Base-by-base conservation (phyloP, 2,888 invertebrate species). In the Orchesella flavescens region DNA sequence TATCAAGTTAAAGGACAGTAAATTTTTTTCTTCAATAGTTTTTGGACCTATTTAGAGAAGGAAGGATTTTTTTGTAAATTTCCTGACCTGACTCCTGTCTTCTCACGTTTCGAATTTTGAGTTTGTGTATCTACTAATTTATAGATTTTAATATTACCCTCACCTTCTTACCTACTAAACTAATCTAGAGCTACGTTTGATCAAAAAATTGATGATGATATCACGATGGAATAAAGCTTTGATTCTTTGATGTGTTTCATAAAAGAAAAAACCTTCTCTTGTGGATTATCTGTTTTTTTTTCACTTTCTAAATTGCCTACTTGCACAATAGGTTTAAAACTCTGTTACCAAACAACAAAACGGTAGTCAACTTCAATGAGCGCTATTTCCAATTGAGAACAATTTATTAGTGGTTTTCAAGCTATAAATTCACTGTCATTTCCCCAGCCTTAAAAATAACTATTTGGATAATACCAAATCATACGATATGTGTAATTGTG, bases 221-320 rank as follows among this genome's bases (percentile, higher is more conserved):
- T 61, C 61, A 61, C 61, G 61, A 61, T 5, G 61, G 61, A 61
- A 23, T 61, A 61, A 61, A 61, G 61, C 61, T 61, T 61, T 61
- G 17, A 24, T 61, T 61, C 61, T 61, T 61, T 61, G 61, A 61
- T 61, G 61, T 61, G 61, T 61, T 61, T 23, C 19, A 61, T 19
- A 57, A 57, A 19, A 57, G 19, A 57, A n/a, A 55, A 57, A 57
- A 3, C 34, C 2, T 34, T 34, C 34, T 34, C 34, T 7, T 34
- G 34, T 34, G 34, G 34, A 34, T 34, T 34, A 34, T 34, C 34
- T 2, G n/a, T n/a, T n/a, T n/a, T n/a, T n/a, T 34, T 34, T 34
- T 34, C 34, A 34, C 34, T 34, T 34, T 2, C 34, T 34, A 34
- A 34, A 34, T n/a, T 34, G 34, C 34, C 34, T 34, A 34, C 34